A percentile compares a stretch with the other conserved stretches of the same genome.
phyloP scores from a whole-genome alignment of 2,888 invertebrate species.

The Diaphora mendica region DNA sequence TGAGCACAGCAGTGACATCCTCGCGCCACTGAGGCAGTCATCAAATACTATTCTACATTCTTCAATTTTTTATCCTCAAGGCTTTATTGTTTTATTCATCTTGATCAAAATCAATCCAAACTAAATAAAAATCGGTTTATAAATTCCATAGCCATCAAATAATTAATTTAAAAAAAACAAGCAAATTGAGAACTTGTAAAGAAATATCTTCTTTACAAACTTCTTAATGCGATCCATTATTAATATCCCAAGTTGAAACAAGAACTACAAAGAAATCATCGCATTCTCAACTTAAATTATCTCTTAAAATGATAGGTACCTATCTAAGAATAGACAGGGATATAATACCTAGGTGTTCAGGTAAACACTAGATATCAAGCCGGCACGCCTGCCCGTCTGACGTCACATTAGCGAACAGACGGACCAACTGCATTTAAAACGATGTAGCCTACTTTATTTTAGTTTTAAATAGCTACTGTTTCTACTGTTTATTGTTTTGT shows the following conservation, averaged over 20 bases:
- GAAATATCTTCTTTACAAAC: not conserved
- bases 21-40: no score
- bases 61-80: no score
- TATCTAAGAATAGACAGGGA: not conserved
- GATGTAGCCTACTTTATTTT: constrained; percentile 37
- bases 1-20: no score
- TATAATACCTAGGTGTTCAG: constrained; percentile 15
- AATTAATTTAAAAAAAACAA: no score
- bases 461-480: constrained; percentile 22
- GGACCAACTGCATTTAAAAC: constrained; percentile 36
- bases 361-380: constrained; percentile 4
- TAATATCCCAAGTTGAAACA: not conserved
- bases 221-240: not conserved
- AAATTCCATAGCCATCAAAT: not conserved
- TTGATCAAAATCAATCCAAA: no score
- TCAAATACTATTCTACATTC: no score
- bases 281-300: not conserved
- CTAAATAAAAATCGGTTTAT: not conserved
- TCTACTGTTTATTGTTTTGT: not conserved
- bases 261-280: not conserved
- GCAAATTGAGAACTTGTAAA: not conserved
- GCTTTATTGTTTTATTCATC: no score
- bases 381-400: constrained; percentile 39
- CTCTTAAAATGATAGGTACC: not conserved
- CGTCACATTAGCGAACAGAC: constrained; percentile 48